Base-by-base conservation (phyloP, 1,140 invertebrate genomes). In the Drosophila eugracilis region DNA sequence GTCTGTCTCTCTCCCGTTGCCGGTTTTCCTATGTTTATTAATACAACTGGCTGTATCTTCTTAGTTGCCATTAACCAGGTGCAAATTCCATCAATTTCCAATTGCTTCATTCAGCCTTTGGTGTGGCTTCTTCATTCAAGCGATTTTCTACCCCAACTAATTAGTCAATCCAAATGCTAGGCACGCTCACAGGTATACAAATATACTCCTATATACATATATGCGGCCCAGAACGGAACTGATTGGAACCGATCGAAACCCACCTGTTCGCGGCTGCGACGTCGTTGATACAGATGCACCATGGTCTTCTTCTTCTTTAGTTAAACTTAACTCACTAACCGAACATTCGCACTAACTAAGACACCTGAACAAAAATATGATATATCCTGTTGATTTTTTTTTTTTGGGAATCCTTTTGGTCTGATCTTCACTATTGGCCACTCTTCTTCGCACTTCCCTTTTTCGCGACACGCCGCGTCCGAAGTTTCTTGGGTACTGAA, bases 221-320 rank as follows among this genome's bases (percentile, higher is more conserved):
- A 65, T 37, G 4, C 21, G 26, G 19, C 24, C 17, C 22, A 39
- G 30, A 69, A 37, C 60, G 19, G 60, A 67, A 37, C 44, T 48
- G 57, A 60, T 32, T 54, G n/a, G 12, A 41, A 17, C 3, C 26
- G 14, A 32, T 5, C 3, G 10, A 7, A 70, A 81, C 81, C 77
- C 83, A 86, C 81, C 81, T 86, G 81, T 62, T 86, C 81, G 17
- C 83, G 63, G 39, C 41, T 78, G 67, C 74, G 83, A 44, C 81
- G 83, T 34, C 81, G 77, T 48, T 86, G 83, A 59, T 78, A 86
- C 14, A 86, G 57, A 54, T 88, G 78, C 71, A 86, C 81, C 81
- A 86, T 86, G 57, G 37, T 80, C 45, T 3, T n/a, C n/a, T n/a
- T n/a, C n/a, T 7, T 17, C 10, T 57, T 22, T 36, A 4, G 14